Evolutionary conservation across 2,797 vertebrate genomes (phyloP), one percentile per base, ranked within the genome.

Genomic region (Microctenopoma steveboyesi): DNA sequence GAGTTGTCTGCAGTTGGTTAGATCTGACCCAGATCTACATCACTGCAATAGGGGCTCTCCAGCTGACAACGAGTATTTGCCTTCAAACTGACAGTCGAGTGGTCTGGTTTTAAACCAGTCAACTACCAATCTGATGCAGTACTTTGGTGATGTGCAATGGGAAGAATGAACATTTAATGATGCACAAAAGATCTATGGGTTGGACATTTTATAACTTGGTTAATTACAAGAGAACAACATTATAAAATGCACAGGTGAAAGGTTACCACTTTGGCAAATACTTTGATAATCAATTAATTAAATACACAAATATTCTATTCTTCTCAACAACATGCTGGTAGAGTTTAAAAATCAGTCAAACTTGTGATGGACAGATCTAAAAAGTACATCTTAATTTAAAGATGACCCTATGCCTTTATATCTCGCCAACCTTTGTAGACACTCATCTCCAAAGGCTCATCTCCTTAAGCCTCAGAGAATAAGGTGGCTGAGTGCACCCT

Each of bases 381-480:
- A 22, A 10, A 33, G 40, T 7, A 18, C 30, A 13, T 52, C 52
- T 53, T 53, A 43, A 25, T 42, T 28, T 11, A 42, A 28, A 37
- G 27, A 18, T 28, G 4, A 27, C 14, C 37, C 53, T n/a, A 3
- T 16, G 22, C 58, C 39, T 51, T 28, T 37, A 37, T 25, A 52
- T 48, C 40, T 50, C 57, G 6, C 8, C 15, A 35, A 40, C 11
- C 59, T 57, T 68, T 42, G 65, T 45, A 37, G 42, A 37, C 37
- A 13, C 25, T 69, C 54, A 27, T 65, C 63, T 55, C 55, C 25
- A 39, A 37, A 59, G 4, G 46, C 62, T 22, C 22, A 69, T 33
- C 62, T 51, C 51, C 51, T 51, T 80, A 71, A 77, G 59, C 62
- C 67, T 47, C 42, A 7, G 40, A 64, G 43, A 73, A 76, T 73